Evolutionary conservation across 2,113 vertebrate genomes (phyloP).

Genomic region (Microcebus griseorufus): DNA sequence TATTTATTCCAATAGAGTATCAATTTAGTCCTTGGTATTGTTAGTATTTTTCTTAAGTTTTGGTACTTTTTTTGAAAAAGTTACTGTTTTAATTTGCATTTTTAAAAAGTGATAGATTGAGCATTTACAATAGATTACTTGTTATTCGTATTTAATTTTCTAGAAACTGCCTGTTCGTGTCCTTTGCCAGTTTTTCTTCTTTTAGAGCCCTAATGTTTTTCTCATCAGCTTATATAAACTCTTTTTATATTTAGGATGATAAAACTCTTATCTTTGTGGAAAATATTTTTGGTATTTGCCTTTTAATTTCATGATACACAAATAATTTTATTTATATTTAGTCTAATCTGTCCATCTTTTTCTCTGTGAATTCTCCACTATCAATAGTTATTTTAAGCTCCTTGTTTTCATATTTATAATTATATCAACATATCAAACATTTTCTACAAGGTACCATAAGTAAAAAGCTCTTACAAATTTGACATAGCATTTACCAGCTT

Average conservation of each 20-base stretch:
- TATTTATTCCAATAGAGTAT: not conserved
- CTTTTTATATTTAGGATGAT: not conserved
- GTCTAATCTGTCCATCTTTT: not conserved
- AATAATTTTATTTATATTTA: not conserved
- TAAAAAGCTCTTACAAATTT: constrained; percentile 80
- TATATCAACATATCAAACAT: constrained; percentile 62
- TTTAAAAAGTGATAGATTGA: not conserved
- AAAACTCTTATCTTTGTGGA: not conserved
- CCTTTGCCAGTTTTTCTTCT: not conserved
- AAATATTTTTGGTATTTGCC: not conserved
- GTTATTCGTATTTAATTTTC: not conserved
- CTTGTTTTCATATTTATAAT: constrained; percentile 70
- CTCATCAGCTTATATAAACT: not conserved
- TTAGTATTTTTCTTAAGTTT: not conserved
- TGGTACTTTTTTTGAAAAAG: not conserved
- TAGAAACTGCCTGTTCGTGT: not conserved
- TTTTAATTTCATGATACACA: not conserved
- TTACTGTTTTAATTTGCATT: not conserved
- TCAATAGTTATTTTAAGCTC: constrained; percentile 52
- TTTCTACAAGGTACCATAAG: constrained; percentile 63
- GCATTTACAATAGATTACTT: not conserved
- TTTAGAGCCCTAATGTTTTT: not conserved
- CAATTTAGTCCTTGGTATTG: not conserved
- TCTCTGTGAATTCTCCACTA: not conserved
- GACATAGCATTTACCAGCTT: constrained; percentile 82